Evolutionary conservation across 2,797 vertebrate species (phyloP).

Genomic region (Falco naumanni): DNA sequence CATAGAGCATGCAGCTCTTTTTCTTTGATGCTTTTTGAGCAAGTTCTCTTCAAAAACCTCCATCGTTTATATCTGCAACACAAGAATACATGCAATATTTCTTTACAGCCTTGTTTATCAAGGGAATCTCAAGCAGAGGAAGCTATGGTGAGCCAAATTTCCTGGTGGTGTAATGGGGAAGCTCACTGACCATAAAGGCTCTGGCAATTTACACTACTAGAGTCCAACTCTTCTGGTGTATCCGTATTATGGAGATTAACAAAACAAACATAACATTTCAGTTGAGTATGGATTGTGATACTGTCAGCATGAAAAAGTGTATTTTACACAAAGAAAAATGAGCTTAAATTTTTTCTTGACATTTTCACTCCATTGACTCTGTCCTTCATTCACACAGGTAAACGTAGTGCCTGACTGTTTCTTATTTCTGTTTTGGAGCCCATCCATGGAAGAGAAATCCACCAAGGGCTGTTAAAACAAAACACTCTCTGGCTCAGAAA

Average conservation of each 20-base stretch:
- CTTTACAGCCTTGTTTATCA: constrained; percentile 29
- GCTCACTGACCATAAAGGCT: constrained; percentile 7
- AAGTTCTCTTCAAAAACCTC: constrained; percentile 8
- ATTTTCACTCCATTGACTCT: background rate
- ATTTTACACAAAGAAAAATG: background rate
- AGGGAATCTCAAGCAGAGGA: constrained; percentile 13
- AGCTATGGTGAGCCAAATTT: background rate
- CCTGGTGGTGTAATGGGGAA: background rate
- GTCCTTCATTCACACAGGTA: background rate
- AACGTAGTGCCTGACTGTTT: background rate
- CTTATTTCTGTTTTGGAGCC: background rate
- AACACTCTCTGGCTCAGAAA: background rate
- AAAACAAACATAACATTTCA: background rate
- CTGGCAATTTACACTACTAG: background rate
- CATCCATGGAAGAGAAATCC: background rate
- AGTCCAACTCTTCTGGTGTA: background rate
- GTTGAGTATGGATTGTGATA: background rate
- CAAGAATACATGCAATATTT: constrained; percentile 17
- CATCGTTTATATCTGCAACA: background rate
- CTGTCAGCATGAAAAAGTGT: background rate
- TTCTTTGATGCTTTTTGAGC: constrained; percentile 12
- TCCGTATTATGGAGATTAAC: background rate
- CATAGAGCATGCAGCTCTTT: background rate
- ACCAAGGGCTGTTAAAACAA: background rate
- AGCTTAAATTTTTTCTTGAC: background rate